phyloP scores from a whole-genome alignment of 2,113 vertebrate genomes.

The Neotoma lepida region DNA sequence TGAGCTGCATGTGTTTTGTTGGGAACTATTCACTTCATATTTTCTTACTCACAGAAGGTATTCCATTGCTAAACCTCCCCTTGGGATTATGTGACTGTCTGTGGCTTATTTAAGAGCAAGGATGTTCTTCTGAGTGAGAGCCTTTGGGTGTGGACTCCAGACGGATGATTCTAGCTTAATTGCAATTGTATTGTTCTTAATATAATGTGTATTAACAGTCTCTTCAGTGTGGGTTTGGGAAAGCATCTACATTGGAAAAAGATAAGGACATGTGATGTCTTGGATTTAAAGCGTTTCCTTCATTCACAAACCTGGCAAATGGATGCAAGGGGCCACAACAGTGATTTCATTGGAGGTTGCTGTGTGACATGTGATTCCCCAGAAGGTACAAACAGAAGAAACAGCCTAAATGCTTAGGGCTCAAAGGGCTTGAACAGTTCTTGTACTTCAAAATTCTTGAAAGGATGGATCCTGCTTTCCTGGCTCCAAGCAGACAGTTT shows the following conservation, averaged over 20 bases:
- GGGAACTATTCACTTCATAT: neutral
- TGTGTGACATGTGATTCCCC: neutral
- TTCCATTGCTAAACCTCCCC: neutral
- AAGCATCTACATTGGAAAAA: neutral
- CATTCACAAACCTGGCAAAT: constrained; percentile 36
- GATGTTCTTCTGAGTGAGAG: neutral
- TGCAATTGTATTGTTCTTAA: neutral
- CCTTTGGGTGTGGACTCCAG: neutral
- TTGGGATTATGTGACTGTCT: neutral
- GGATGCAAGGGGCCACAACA: neutral
- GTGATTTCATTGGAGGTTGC: constrained; percentile 42
- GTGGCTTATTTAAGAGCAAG: neutral
- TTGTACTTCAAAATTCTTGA: neutral
- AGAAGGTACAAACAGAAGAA: constrained; percentile 49
- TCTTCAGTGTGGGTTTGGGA: neutral
- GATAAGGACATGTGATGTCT: neutral
- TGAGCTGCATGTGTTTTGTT: neutral
- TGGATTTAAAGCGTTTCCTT: constrained; percentile 8
- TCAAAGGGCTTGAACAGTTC: neutral
- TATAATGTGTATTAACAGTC: neutral
- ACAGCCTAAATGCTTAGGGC: neutral
- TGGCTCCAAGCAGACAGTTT: neutral
- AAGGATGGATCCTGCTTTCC: neutral
- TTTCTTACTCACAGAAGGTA: neutral
- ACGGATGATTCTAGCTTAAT: neutral